Evolutionary conservation across 2,797 vertebrate genomes (phyloP).

Genomic region (Selene dorsalis): DNA sequence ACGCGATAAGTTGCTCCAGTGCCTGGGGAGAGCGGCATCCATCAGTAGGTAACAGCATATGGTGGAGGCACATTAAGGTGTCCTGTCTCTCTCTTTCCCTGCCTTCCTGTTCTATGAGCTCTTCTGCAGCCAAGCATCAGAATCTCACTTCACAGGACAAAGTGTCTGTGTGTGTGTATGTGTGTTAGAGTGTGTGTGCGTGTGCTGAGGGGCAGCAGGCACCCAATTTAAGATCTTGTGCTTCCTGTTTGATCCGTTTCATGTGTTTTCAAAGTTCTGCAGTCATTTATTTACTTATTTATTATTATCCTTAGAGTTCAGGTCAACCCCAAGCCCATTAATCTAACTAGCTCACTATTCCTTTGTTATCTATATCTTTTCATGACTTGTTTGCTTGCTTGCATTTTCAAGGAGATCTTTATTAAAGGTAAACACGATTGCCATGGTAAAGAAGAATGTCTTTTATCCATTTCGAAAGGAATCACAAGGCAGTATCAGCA

Average conservation of each 20-base stretch:
- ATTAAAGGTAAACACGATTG: slow-evolving; percentile 1
- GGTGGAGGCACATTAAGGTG: slow-evolving; percentile 73
- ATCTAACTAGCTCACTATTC: not conserved
- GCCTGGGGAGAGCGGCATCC: slow-evolving; percentile 69
- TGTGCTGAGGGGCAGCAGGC: slow-evolving; percentile 24
- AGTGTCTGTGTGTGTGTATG: slow-evolving; percentile 17
- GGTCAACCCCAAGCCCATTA: not conserved
- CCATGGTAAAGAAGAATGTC: not conserved
- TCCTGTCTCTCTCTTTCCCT: slow-evolving; percentile 55
- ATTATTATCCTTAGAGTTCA: slow-evolving; percentile 15
- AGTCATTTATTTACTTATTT: slow-evolving; percentile 38
- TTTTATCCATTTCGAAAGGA: slow-evolving; percentile 30
- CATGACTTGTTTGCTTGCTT: slow-evolving; percentile 19
- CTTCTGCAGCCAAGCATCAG: slow-evolving; percentile 71
- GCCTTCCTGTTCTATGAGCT: slow-evolving; percentile 41
- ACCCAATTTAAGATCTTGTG: slow-evolving; percentile 47
- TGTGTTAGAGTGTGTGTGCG: slow-evolving; percentile 12
- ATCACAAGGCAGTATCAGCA: slow-evolving; percentile 43
- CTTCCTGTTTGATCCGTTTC: slow-evolving; percentile 45
- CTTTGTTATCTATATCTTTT: not conserved
- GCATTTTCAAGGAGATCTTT: slow-evolving; percentile 2
- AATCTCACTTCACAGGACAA: slow-evolving; percentile 73
- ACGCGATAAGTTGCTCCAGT: slow-evolving; percentile 62
- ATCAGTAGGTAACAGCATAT: slow-evolving; percentile 79
- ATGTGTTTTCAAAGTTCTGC: slow-evolving; percentile 51